These are phyloP conservation scores for Archips crataeganus DNA, from an alignment of 2,888 invertebrate genomes.

Conservation along the genomic window DNA sequence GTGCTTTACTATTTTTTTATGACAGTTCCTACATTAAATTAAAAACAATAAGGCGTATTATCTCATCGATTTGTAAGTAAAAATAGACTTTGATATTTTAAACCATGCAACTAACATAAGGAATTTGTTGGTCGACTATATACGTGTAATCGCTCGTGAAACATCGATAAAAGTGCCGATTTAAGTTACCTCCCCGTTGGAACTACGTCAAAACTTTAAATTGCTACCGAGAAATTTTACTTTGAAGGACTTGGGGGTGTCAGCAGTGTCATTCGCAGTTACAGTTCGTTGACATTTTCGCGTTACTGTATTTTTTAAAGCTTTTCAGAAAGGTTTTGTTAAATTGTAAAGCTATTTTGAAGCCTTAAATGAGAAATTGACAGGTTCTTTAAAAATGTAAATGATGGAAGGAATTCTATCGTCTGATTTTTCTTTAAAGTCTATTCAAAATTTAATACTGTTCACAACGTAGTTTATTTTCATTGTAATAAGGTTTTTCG, in stretches of 20 bases:
- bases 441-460: no score
- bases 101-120: no score
- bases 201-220: conserved; percentile 82
- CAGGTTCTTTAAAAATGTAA: neutral
- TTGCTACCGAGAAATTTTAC: conserved; percentile 79
- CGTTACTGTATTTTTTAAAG: neutral
- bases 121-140: no score
- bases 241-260: conserved; percentile 46
- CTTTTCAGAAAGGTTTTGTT: neutral
- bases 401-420: neutral
- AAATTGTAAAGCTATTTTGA: neutral
- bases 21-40: no score
- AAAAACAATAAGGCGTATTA: no score
- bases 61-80: no score
- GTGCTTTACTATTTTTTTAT: no score
- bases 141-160: conserved; percentile 54
- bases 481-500: no score
- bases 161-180: conserved; percentile 83
- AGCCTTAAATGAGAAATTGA: neutral
- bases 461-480: no score
- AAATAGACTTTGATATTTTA: no score
- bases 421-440: no score
- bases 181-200: conserved; percentile 76
- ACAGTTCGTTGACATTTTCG: conserved; percentile 17
- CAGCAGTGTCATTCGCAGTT: conserved; percentile 39